These are phyloP conservation scores for Uropetala carovei DNA, from an alignment of 2,888 invertebrate species.

Conservation along the genomic window DNA sequence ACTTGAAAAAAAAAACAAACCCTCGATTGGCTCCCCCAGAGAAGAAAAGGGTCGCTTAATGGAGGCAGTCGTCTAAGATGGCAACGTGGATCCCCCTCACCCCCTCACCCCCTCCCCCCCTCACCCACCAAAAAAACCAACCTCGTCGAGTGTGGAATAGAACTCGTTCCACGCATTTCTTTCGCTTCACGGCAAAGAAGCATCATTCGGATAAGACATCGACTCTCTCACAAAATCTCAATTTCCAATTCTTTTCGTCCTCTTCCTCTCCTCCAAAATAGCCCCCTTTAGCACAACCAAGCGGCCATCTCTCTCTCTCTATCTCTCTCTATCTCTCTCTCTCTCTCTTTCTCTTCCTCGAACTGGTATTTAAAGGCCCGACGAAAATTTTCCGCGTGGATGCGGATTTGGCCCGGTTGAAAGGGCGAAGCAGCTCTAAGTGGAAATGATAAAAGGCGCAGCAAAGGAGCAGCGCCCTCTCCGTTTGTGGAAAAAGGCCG, in stretches of 20 bases:
- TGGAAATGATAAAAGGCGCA: slow-evolving; percentile 57
- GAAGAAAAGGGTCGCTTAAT: slow-evolving; percentile 20
- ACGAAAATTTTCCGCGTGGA: slow-evolving; percentile 55
- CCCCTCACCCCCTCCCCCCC: not conserved
- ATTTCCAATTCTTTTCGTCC: slow-evolving; percentile 34
- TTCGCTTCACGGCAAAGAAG: not conserved
- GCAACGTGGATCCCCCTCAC: not conserved
- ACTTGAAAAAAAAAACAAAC: not conserved
- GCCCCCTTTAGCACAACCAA: not conserved
- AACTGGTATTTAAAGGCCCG: slow-evolving; percentile 19
- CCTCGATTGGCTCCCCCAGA: not conserved
- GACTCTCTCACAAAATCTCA: not conserved
- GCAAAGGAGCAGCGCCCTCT: slow-evolving; percentile 20
- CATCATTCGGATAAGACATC: not conserved
- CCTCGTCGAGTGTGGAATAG: too few relatives aligned
- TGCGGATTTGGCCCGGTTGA: slow-evolving; percentile 38
- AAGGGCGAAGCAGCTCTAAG: slow-evolving; percentile 22
- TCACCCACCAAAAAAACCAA: too few relatives aligned
- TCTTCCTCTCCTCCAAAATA: slow-evolving; percentile 21
- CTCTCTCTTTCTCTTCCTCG: not conserved
- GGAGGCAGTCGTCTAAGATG: not conserved
- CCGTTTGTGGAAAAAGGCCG: not conserved
- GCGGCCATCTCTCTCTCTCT: not conserved
- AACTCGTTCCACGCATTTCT: too few relatives aligned
- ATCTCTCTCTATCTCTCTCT: too few relatives aligned